Evolutionary conservation across 2,113 vertebrate genomes (phyloP).

Genomic region (Nematolebias whitei): DNA sequence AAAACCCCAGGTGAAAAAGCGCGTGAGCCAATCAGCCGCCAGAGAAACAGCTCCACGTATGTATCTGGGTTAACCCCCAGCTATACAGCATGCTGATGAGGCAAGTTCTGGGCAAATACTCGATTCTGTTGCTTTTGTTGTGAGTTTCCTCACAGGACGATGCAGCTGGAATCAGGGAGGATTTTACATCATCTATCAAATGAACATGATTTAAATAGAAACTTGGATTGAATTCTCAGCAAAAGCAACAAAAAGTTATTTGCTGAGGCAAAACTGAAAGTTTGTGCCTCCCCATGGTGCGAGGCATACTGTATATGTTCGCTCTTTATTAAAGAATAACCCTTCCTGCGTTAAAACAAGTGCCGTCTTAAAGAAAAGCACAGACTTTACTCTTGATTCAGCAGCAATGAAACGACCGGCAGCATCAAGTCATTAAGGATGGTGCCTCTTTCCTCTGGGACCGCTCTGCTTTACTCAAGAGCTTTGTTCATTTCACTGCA

Average conservation of each 20-base stretch:
- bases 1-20: conserved; percentile 38
- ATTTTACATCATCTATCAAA: background rate
- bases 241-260: conserved; percentile 22
- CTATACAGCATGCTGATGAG: conserved; percentile 50
- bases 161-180: background rate
- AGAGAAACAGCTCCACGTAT: conserved; percentile 52
- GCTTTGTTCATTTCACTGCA: background rate
- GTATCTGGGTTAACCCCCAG: conserved; percentile 31
- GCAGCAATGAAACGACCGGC: background rate
- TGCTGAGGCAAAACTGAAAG: conserved; percentile 1
- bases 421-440: background rate
- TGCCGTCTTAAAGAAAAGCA: background rate
- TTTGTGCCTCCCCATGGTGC: background rate
- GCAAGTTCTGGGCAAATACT: conserved; percentile 6
- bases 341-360: background rate
- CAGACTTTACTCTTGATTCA: background rate
- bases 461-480: background rate
- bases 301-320: conserved; percentile 47
- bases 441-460: conserved; percentile 1
- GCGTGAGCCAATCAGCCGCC: background rate
- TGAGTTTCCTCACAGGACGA: background rate
- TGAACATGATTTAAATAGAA: background rate
- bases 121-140: conserved; percentile 2
- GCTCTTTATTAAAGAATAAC: no score
- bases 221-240: background rate